Conservation (phyloP, 1,140 invertebrate species). For the Hyles vespertilio region DNA sequence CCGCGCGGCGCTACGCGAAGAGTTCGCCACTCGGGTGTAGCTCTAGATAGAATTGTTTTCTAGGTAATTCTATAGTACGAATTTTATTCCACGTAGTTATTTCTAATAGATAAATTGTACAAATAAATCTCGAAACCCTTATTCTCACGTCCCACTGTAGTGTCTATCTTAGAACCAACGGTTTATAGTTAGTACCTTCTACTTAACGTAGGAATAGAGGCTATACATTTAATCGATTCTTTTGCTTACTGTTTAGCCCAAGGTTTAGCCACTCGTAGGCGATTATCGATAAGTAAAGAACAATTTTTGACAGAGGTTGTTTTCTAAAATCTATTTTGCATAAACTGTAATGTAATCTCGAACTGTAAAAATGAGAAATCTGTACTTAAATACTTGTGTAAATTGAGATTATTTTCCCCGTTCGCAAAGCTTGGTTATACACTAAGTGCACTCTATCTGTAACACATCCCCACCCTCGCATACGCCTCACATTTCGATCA, state of each 20-base stretch:
- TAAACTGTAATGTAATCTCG: too few relatives aligned
- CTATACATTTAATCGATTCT: background rate
- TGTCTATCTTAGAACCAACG: conserved; percentile 3
- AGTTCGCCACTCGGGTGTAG: conserved; percentile 2
- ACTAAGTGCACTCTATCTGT: too few relatives aligned
- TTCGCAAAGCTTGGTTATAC: too few relatives aligned
- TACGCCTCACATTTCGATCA: conserved; percentile 1
- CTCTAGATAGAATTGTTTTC: conserved; percentile 5
- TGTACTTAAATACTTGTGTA: too few relatives aligned
- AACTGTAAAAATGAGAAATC: too few relatives aligned
- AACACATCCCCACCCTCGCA: conserved; percentile 5
- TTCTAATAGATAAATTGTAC: conserved; percentile 58
- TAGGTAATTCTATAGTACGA: conserved; percentile 35
- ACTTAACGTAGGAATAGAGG: conserved; percentile 5
- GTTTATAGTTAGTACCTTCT: conserved; percentile 7
- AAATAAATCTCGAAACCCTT: conserved; percentile 61
- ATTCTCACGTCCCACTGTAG: conserved; percentile 70
- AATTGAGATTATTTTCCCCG: too few relatives aligned
- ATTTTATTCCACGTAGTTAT: conserved; percentile 36
- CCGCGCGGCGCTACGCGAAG: background rate
- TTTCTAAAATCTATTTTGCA: too few relatives aligned
- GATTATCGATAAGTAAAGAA: too few relatives aligned
- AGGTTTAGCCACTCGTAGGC: background rate
- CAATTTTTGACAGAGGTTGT: too few relatives aligned
- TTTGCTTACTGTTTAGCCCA: background rate